Evolutionary conservation across 2,888 invertebrate species (phyloP), one percentile per base, ranked within the genome.

Genomic region (Caenorhabditis imperialis): DNA sequence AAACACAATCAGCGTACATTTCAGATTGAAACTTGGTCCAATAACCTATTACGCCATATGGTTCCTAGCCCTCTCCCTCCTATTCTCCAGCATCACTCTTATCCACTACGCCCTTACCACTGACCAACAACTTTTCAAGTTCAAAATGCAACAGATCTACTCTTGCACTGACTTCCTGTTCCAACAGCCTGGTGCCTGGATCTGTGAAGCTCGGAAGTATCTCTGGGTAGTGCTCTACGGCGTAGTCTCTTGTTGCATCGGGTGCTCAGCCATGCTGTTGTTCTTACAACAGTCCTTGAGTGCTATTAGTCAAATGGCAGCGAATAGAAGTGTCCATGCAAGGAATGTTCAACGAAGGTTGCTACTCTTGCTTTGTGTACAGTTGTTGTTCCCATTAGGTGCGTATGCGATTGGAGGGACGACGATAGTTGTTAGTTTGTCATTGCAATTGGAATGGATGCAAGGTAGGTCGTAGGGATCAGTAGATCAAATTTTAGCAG

Each of bases 391-490:
- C 22, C 67, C 67, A 1, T 18, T 67, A 14, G 42, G 33, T 3
- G 67, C 67, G 0, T 67, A 67, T 44, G 67, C 67, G 5, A 27
- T 57, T 44, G 67, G 67, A 18, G 67, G 67, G 1, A 44, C 57
- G 6, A 67, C 67, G 16, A 67, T 67, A 27, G 45, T 67, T 8
- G 44, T 67, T 0, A 67, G 67, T 25, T 20, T 67, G 1, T 50
- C 57, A 16, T 16, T 67, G 16, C 67, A 67, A 16, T 10, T 67
- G 8, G 37, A 37, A 16, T 50, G 50, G 44, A 67, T 67, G 67
- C 67, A 67, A 50, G 40, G 67, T 67, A n/a, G n/a, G n/a, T n/a
- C n/a, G n/a, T n/a, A n/a, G n/a, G n/a, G n/a, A n/a, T n/a, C n/a
- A n/a, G n/a, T n/a, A n/a, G n/a, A n/a, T n/a, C n/a, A n/a, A n/a